A percentile compares a stretch with the other conserved stretches of the same genome.
phyloP scores from a whole-genome alignment of 1,140 invertebrate genomes.

The Heliconius hewitsoni region DNA sequence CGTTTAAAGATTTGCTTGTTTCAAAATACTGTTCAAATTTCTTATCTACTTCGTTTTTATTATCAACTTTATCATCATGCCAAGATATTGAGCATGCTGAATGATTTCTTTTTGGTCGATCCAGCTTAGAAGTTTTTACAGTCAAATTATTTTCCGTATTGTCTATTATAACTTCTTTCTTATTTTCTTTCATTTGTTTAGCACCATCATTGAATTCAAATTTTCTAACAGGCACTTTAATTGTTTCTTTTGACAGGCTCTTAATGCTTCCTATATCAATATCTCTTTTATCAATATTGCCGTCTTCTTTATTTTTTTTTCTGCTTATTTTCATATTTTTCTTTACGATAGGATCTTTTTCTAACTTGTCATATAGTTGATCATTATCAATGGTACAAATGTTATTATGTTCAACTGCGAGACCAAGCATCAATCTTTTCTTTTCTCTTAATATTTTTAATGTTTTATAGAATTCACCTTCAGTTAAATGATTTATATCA shows the following conservation, averaged over 20 bases:
- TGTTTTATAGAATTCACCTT: constrained; percentile 85
- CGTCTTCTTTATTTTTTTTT: constrained; percentile 19
- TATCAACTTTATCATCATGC: constrained; percentile 67
- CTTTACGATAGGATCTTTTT: constrained; percentile 19
- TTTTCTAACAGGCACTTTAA: constrained; percentile 16
- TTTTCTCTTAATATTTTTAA: constrained; percentile 84
- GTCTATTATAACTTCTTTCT: constrained; percentile 43
- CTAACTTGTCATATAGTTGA: constrained; percentile 37
- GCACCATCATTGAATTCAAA: constrained; percentile 7
- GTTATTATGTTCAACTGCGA: constrained; percentile 79
- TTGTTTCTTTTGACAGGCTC: constrained; percentile 2
- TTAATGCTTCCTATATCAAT: not conserved
- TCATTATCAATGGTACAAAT: constrained; percentile 57
- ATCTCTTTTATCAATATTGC: constrained; percentile 2
- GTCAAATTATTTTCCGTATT: constrained; percentile 40
- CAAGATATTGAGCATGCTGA: constrained; percentile 77
- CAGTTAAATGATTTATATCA: constrained; percentile 85
- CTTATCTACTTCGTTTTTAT: constrained; percentile 60
- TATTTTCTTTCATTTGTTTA: constrained; percentile 30
- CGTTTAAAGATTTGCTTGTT: constrained; percentile 44
- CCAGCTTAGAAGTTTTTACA: constrained; percentile 49
- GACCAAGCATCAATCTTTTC: constrained; percentile 82
- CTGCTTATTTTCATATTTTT: constrained; percentile 20
- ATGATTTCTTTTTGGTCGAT: constrained; percentile 68
- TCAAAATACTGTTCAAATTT: constrained; percentile 73